These are phyloP conservation scores for Protomyctophum bolini DNA, from an alignment of 2,113 vertebrate species.

Conservation along the genomic window DNA sequence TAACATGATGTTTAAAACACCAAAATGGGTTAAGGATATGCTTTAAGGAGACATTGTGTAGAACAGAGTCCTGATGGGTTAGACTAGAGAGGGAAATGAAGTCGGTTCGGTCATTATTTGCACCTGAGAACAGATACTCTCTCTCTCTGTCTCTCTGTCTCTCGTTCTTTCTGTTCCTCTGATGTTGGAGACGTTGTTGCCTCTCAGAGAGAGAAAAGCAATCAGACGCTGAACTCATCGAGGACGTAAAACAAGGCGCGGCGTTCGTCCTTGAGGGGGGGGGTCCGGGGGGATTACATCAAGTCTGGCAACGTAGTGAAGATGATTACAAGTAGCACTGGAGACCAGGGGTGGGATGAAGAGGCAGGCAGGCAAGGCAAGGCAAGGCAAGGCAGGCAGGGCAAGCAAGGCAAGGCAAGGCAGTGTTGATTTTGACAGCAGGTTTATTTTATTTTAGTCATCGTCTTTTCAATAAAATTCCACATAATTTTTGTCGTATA, in stretches of 20 bases:
- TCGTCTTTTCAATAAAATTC: no score
- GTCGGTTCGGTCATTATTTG: background rate
- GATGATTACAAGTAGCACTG: slow-evolving; percentile 63
- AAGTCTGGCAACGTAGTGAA: slow-evolving; percentile 62
- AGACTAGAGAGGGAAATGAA: slow-evolving; percentile 19
- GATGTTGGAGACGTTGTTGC: slow-evolving; percentile 26
- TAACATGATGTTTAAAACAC: no score
- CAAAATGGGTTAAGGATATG: no score
- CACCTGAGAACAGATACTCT: slow-evolving; percentile 31
- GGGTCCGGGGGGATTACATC: slow-evolving; percentile 49
- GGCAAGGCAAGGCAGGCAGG: no score
- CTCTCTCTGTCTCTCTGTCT: slow-evolving; percentile 27
- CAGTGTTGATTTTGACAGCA: no score
- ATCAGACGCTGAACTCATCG: slow-evolving; percentile 32
- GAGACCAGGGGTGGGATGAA: slow-evolving; percentile 29
- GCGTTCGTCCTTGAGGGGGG: slow-evolving; percentile 26
- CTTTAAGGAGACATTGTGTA: no score
- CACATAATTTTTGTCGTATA: no score
- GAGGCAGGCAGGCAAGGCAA: no score
- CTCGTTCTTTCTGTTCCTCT: no score
- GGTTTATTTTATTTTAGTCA: no score
- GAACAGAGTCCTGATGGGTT: no score
- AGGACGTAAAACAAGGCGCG: slow-evolving; percentile 55
- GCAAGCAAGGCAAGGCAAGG: no score
- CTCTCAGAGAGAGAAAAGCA: slow-evolving; percentile 24